phyloP scores from a whole-genome alignment of 2,888 invertebrate genomes.

The Pollenia griseotomentosa region DNA sequence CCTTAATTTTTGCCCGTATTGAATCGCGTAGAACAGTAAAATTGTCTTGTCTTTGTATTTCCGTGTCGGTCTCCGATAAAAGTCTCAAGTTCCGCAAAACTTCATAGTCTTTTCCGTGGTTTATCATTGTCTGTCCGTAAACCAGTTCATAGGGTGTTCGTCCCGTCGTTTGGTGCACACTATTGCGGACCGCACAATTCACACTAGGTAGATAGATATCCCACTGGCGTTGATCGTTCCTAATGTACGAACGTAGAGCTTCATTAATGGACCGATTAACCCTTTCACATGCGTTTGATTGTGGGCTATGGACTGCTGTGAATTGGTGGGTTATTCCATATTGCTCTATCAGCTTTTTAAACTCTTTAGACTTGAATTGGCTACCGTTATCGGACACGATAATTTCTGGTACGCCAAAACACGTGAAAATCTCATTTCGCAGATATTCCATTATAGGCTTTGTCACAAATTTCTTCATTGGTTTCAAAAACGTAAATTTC shows the following conservation, averaged over 20 bases:
- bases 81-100: too few species aligned
- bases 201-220: background rate
- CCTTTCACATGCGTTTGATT: background rate
- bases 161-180: too few species aligned
- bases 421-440: background rate
- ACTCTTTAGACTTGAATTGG: constrained; percentile 4
- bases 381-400: background rate
- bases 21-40: too few species aligned
- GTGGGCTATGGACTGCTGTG: too few species aligned
- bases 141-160: too few species aligned
- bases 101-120: too few species aligned
- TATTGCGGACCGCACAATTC: background rate
- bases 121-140: too few species aligned
- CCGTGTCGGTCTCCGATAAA: too few species aligned
- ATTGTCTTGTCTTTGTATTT: too few species aligned
- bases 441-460: background rate
- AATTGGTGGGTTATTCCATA: background rate
- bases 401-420: constrained; percentile 11
- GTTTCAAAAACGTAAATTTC: constrained; percentile 5
- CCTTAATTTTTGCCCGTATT: too few species aligned
- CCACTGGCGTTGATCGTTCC: background rate
- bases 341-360: background rate
- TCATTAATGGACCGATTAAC: constrained; percentile 1
- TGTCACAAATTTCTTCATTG: constrained; percentile 4
- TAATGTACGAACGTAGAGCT: background rate